Base-by-base conservation (phyloP, 2,888 invertebrate species). In the Amiota minor region DNA sequence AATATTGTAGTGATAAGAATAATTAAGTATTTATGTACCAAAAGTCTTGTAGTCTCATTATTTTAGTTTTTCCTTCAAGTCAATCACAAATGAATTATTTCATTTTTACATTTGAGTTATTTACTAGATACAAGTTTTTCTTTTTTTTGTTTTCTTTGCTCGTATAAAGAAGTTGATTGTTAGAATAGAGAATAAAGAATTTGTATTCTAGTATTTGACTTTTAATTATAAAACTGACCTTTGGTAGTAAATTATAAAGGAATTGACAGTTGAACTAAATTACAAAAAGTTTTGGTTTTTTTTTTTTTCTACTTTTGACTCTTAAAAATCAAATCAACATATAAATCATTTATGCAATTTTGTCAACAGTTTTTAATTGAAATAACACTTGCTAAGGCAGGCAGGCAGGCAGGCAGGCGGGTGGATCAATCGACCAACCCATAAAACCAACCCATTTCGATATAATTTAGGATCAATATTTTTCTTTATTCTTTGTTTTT, bases 331-430 rank as follows among this genome's bases (percentile, higher is more conserved):
- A 62, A 23, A 14, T 64, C 16, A 65, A n/a, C 49, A 14, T 10
- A 59, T 45, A 65, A 65, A 45, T 45, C 35, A 64, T 45, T 16
- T 46, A 18, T 46, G 46, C 46, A 64, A 16, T 45, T 45, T 47
- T 65, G 65, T 65, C 65, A 65, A 65, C 65, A 10, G 18, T 16
- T 47, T 62, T 65, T 65, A 65, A 65, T 65, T 65, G 47, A 65
- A 45, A 65, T 47, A 65, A n/a, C 65, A 65, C n/a, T 35, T 35
- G 35, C 35, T 35, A 35, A 35, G 35, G n/a, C 53, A 53, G 53
- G 9, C n/a, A 9, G 14, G 16, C 53, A 53, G 53, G 16, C 53
- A n/a, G n/a, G 8, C 53, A 53, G 14, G 9, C 11, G 12, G 35
- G 35, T 35, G 35, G 35, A 35, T n/a, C n/a, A n/a, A n/a, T n/a